Evolutionary conservation across 2,113 vertebrate genomes (phyloP), one percentile per base, ranked within the genome.

Genomic region (Oryzias curvinotus): DNA sequence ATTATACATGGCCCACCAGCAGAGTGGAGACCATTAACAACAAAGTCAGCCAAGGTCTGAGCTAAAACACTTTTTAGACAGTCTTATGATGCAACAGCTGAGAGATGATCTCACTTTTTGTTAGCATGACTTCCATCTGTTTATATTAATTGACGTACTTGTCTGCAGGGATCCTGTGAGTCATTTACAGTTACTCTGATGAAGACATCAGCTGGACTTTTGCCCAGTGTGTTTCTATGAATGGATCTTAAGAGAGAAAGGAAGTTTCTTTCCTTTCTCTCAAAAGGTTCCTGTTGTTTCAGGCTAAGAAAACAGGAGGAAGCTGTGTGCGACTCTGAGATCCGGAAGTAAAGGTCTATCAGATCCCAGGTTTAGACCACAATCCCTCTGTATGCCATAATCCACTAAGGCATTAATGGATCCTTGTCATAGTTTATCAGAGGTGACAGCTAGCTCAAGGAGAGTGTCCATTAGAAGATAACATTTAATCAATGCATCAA

Each of bases 41-140:
- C 43, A 62, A 61, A 71, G 53, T 62, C 69, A 72, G 55, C 41
- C 67, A 77, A 78, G 54, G 19, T 49, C 67, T 52, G 43, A 14
- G 18, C 17, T 55, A 23, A 55, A 70, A 43, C 60, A 57, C 65
- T 68, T 60, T 77, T 63, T 75, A 57, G 53, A 50, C 53, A 26
- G 73, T 62, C 25, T 62, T 18, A 36, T 69, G 70, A 81, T 68
- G 70, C 59, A 16, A 75, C 65, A 53, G 64, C 50, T 49, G 25
- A 18, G 55, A 43, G 75, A 76, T 87, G 79, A 84, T 62, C 71
- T 76, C 56, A 84, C 62, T 48, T 60, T 75, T 63, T 63, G 52
- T 74, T 71, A 67, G 61, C 8, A 1, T 62, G 64, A 85, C 74
- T 47, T 75, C 49, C 17, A 23, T 57, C 7, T 26, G 47, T 14